A percentile compares a stretch with the other conserved stretches of the same genome.
phyloP scores from a whole-genome alignment of 2,888 invertebrate species.

The Xanthia togata region DNA sequence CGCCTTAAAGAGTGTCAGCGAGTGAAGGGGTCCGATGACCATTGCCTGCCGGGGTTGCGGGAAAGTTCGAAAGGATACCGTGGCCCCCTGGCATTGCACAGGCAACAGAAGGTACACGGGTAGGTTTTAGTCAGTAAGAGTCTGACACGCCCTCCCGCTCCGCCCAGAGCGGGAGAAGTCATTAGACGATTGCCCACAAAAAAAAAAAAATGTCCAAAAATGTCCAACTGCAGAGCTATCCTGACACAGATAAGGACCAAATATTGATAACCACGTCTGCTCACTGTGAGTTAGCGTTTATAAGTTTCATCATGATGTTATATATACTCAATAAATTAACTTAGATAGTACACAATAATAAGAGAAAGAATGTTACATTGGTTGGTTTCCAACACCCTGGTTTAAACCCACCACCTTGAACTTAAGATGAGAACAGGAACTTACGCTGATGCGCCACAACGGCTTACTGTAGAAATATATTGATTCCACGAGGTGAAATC shows the following conservation, averaged over 20 bases:
- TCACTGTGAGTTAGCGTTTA: not conserved
- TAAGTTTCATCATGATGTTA: not conserved
- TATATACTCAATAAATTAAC: not conserved
- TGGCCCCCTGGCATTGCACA: too few relatives aligned
- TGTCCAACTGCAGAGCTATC: not conserved
- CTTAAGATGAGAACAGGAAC: not conserved
- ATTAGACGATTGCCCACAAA: too few relatives aligned
- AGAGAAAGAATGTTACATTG: not conserved
- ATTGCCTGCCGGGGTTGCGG: too few relatives aligned
- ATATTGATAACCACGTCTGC: not conserved
- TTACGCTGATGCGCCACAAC: not conserved
- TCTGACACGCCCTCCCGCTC: too few relatives aligned
- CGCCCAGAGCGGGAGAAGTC: too few relatives aligned
- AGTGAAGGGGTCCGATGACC: too few relatives aligned
- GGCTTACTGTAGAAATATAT: not conserved
- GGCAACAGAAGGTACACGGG: too few relatives aligned
- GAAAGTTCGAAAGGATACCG: too few relatives aligned
- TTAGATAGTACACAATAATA: not conserved
- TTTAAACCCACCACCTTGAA: not conserved
- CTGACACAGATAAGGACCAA: not conserved
- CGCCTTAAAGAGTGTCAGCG: too few relatives aligned
- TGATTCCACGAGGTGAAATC: not conserved
- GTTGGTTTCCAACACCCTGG: too few relatives aligned
- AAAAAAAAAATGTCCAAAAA: too few relatives aligned
- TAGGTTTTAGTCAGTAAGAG: too few relatives aligned